A percentile compares a stretch with the other conserved stretches of the same genome.
Conservation (phyloP, 2,888 invertebrate species). For the Chaitophorus viminalis region DNA sequence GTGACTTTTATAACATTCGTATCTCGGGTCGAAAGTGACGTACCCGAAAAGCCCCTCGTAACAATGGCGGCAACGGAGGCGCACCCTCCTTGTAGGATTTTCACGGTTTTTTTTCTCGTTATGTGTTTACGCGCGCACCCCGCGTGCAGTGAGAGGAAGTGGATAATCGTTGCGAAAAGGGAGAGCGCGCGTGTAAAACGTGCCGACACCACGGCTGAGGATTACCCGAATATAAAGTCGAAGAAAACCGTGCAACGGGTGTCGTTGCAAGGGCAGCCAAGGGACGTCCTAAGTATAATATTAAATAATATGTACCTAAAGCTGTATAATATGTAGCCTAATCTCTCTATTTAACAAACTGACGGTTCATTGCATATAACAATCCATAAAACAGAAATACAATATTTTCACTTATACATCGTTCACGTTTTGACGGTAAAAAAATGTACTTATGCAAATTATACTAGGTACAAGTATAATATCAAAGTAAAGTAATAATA, state of each 20-base stretch:
- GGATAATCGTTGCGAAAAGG: constrained; percentile 42
- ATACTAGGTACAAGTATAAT: no score
- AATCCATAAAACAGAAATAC: no score
- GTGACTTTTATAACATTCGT: constrained; percentile 42
- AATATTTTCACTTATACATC: no score
- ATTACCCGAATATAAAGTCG: constrained; percentile 18
- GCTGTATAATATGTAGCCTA: no score
- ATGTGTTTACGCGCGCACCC: background rate
- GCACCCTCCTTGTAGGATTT: constrained; percentile 38
- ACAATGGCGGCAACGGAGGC: constrained; percentile 42
- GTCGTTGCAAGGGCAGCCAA: no score
- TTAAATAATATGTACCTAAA: no score
- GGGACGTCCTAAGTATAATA: no score
- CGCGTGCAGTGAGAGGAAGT: background rate
- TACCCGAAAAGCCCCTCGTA: constrained; percentile 30
- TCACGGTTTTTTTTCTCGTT: constrained; percentile 13
- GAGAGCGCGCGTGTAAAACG: background rate
- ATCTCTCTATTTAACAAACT: no score
- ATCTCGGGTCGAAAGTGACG: constrained; percentile 38
- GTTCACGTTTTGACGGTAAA: no score
- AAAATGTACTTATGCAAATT: no score
- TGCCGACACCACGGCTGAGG: background rate
- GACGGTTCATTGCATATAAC: no score
- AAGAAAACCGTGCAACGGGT: background rate
- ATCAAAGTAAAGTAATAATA: no score